Percentiles rank a stretch among this genome's conserved stretches.
phyloP scores from a whole-genome alignment of 2,797 vertebrate species.

The Ptychadena robeensis region DNA sequence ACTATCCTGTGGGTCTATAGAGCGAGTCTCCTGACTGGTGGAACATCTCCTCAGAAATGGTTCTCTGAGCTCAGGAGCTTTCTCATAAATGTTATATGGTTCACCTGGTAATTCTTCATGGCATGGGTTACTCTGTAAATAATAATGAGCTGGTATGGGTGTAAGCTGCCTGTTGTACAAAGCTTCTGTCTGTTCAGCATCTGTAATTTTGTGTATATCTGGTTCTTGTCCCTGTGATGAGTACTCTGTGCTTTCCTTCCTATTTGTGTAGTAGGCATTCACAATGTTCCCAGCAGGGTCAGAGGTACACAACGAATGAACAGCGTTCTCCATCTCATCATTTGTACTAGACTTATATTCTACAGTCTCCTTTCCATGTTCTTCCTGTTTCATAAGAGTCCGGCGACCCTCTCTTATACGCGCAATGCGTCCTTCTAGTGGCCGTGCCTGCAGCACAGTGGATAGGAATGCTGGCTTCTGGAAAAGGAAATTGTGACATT shows the following conservation, averaged over 20 bases:
- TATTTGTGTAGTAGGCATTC: background rate
- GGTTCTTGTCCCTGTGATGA: background rate
- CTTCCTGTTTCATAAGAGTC: slow-evolving; percentile 39
- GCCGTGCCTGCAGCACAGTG: slow-evolving; percentile 67
- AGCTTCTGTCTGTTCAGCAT: slow-evolving; percentile 65
- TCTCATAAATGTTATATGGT: slow-evolving; percentile 57
- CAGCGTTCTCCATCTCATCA: slow-evolving; percentile 49
- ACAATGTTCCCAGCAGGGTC: slow-evolving; percentile 41
- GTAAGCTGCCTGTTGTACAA: slow-evolving; percentile 64
- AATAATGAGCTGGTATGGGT: slow-evolving; percentile 38
- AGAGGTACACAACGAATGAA: slow-evolving; percentile 39
- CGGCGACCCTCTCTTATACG: slow-evolving; percentile 63
- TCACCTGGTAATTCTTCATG: slow-evolving; percentile 59
- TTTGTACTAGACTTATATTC: slow-evolving; percentile 47
- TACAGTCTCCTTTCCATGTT: slow-evolving; percentile 28
- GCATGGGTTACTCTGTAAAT: slow-evolving; percentile 53
- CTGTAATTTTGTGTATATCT: slow-evolving; percentile 66
- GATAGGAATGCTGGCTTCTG: slow-evolving; percentile 76
- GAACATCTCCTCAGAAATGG: slow-evolving; percentile 39
- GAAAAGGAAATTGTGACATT: slow-evolving; percentile 15
- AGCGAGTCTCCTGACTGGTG: slow-evolving; percentile 1
- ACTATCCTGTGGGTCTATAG: slow-evolving; percentile 45
- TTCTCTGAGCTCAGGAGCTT: slow-evolving; percentile 56
- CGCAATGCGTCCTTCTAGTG: slow-evolving; percentile 69
- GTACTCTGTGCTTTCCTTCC: slow-evolving; percentile 35